Evolutionary conservation across 1,140 invertebrate genomes (phyloP).

Genomic region (Papilio dardanus): DNA sequence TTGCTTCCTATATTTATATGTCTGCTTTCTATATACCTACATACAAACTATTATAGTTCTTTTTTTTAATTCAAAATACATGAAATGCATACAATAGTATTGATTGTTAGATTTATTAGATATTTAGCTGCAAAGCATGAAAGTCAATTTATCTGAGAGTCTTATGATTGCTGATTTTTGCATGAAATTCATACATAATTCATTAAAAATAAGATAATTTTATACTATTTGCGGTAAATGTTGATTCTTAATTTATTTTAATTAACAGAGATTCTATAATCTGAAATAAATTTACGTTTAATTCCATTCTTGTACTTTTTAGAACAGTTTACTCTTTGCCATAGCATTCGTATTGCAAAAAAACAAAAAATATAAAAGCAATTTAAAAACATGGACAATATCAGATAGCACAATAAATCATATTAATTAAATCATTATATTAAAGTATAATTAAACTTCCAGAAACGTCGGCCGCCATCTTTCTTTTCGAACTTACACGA

Average conservation of each 20-base stretch:
- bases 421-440: not conserved
- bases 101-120: not conserved
- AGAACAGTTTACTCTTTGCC: too few species aligned
- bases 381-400: not conserved
- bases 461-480: conserved; percentile 91
- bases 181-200: not conserved
- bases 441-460: conserved; percentile 42
- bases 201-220: not conserved
- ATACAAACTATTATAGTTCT: not conserved
- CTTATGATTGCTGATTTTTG: not conserved
- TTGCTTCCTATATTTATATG: not conserved
- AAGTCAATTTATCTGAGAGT: not conserved
- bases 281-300: too few species aligned
- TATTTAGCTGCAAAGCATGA: not conserved
- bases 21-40: not conserved
- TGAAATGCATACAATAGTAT: not conserved
- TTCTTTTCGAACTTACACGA: conserved; percentile 96
- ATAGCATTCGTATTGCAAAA: too few species aligned
- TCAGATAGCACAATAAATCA: not conserved
- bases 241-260: not conserved
- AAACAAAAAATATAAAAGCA: not conserved
- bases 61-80: not conserved
- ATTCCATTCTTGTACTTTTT: too few species aligned
- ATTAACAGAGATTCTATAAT: too few species aligned
- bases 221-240: not conserved